Base-by-base conservation (phyloP, 2,113 vertebrate genomes). In the Odontesthes bonariensis region DNA sequence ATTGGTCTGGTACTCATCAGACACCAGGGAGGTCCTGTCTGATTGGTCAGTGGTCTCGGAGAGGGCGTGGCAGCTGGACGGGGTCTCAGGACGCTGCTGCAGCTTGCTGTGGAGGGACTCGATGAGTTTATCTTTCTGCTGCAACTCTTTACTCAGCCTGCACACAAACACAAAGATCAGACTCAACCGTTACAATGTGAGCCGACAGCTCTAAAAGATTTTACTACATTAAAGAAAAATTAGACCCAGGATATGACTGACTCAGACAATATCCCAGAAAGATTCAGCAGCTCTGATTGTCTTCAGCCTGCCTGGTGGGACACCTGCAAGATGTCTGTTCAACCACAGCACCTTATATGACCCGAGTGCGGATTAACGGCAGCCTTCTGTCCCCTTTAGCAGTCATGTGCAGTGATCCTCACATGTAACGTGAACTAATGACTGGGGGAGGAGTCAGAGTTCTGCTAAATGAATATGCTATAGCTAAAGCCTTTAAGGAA, bases 51-150 rank as follows among this genome's bases (percentile, higher is more conserved):
- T 96, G 55, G 93, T 96, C 76, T 97, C 97, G 0, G 96, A 98
- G 57, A 94, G 89, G 0, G 92, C 93, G 0, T 69, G 95, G 92
- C 95, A 97, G 89, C 96, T 97, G 58, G 94, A 94, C 0, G 95
- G 96, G 0, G 94, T 96, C 52, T 96, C 93, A 0, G 95, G 94
- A n/a, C 72, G 88, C 23, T 93, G 94, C 16, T 96, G 95, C 57
- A 98, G 93, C 82, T 96, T 96, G 3, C 94, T 95, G 89, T 97
- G 95, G 22, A 98, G 94, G 2, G 93, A 96, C 77, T 98, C 94
- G 0, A 97, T 98, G 86, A 97, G 94, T 79, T 96, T 95, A 76
- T 98, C 95, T 86, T 97, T 98, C 83, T 97, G 95, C 79, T 96
- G 96, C 13, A 97, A 95, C 86, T 98, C 96, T 67, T 81, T 94